These are phyloP conservation scores for Platysteira castanea DNA, from an alignment of 2,113 vertebrate genomes.

Conservation along the genomic window DNA sequence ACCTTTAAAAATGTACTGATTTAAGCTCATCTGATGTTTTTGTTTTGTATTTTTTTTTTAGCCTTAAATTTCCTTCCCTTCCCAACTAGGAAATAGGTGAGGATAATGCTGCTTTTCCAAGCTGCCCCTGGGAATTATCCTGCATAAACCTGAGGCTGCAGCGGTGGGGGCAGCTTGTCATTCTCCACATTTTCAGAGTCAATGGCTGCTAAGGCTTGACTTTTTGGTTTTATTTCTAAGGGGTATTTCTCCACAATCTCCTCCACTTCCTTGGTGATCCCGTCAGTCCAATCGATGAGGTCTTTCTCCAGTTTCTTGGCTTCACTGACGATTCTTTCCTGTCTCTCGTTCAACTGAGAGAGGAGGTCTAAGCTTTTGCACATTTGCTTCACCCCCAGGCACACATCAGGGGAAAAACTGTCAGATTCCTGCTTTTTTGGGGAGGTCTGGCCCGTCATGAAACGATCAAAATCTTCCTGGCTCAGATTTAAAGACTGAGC, in stretches of 20 bases:
- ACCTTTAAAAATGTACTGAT: slow-evolving; percentile 65
- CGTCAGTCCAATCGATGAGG: slow-evolving; percentile 87
- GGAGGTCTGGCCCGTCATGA: slow-evolving; percentile 91
- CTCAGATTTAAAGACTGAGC: slow-evolving; percentile 93
- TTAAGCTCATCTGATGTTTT: slow-evolving; percentile 10
- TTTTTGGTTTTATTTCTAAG: slow-evolving; percentile 78
- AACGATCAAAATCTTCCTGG: slow-evolving; percentile 92
- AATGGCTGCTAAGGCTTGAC: slow-evolving; percentile 80
- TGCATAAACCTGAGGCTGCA: slow-evolving; percentile 90
- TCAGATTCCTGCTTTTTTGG: slow-evolving; percentile 79
- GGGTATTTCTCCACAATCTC: slow-evolving; percentile 88
- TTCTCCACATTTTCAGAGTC: slow-evolving; percentile 90
- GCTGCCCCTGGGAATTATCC: slow-evolving; percentile 68
- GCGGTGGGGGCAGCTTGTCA: slow-evolving; percentile 86
- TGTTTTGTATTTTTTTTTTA: slow-evolving; percentile 7
- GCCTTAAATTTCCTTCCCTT: slow-evolving; percentile 2
- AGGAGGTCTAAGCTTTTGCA: slow-evolving; percentile 87
- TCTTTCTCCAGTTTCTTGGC: slow-evolving; percentile 87
- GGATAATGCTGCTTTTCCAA: not conserved
- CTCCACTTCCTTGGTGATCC: slow-evolving; percentile 83
- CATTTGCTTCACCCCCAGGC: slow-evolving; percentile 83
- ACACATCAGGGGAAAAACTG: slow-evolving; percentile 72
- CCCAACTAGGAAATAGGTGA: not conserved
- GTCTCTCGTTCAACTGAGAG: slow-evolving; percentile 80
- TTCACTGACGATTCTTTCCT: slow-evolving; percentile 82